Evolutionary conservation across 2,888 invertebrate genomes (phyloP).

Genomic region (Carcina quercana): DNA sequence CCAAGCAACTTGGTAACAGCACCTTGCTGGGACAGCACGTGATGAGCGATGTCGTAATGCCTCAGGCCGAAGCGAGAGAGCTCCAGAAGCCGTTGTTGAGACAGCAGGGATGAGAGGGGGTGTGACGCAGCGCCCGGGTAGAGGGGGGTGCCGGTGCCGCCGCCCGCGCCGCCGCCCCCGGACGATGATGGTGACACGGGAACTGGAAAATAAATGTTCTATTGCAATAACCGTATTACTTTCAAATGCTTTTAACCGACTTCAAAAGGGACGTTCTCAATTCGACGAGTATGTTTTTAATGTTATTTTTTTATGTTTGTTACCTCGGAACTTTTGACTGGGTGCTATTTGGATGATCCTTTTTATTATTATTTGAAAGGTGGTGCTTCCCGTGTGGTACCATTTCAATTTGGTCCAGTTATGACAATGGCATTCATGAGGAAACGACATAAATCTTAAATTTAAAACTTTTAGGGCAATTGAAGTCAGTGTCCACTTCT

Average conservation of each 20-base stretch:
- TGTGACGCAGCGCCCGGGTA: constrained; percentile 69
- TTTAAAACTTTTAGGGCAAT: too few species aligned
- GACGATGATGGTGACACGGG: constrained; percentile 73
- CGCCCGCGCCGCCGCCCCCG: constrained; percentile 55
- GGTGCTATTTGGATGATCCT: too few species aligned
- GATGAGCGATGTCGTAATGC: constrained; percentile 93
- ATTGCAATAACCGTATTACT: not conserved
- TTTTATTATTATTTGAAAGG: too few species aligned
- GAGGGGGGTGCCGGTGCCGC: constrained; percentile 59
- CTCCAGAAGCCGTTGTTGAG: constrained; percentile 87
- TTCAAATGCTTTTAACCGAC: not conserved
- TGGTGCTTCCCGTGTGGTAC: too few species aligned
- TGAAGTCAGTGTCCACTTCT: too few species aligned
- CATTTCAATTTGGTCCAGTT: too few species aligned
- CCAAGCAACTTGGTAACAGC: constrained; percentile 93
- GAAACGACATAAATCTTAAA: too few species aligned
- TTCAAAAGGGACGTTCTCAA: too few species aligned
- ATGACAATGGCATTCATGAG: too few species aligned
- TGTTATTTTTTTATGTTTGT: too few species aligned
- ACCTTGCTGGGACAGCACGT: constrained; percentile 93
- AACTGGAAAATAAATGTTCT: constrained; percentile 49
- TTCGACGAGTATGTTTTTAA: not conserved
- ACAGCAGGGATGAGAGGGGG: constrained; percentile 81
- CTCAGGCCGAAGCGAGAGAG: constrained; percentile 86
- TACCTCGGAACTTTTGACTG: not conserved